Percentiles rank a stretch among this genome's conserved stretches.
Conservation (phyloP, 2,888 invertebrate genomes). For the Phragmatobia fuliginosa region DNA sequence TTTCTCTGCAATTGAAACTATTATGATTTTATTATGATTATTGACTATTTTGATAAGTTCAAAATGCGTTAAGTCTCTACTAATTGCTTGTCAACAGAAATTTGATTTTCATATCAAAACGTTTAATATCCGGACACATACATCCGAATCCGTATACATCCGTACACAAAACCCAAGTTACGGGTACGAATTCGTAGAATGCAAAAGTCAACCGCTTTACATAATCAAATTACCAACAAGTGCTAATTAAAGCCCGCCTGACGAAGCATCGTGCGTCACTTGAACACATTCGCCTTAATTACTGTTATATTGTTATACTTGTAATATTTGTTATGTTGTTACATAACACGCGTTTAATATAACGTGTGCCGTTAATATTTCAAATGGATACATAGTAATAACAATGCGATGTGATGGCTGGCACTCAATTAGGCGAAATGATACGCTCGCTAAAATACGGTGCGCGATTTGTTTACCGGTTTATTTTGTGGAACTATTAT, state of each 20-base stretch:
- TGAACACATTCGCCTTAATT: conserved; percentile 56
- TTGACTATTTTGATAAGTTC: no score
- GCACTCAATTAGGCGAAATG: conserved; percentile 67
- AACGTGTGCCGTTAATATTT: conserved; percentile 73
- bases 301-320: conserved; percentile 44
- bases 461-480: conserved; percentile 38
- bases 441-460: conserved; percentile 32
- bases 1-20: no score
- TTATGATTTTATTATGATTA: no score
- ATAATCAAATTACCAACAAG: conserved; percentile 38
- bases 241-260: conserved; percentile 46
- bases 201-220: conserved; percentile 13
- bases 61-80: neutral
- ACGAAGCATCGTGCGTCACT: conserved; percentile 45
- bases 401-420: conserved; percentile 71
- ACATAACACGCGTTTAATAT: conserved; percentile 53
- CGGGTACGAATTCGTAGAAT: neutral
- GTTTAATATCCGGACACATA: neutral
- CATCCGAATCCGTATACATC: neutral
- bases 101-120: neutral
- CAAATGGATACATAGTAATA: conserved; percentile 78
- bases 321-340: conserved; percentile 28
- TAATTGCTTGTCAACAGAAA: neutral
- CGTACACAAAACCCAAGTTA: conserved; percentile 1
- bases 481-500: neutral